Conservation (phyloP, 1,140 invertebrate species). For the Lysiphlebus fabarum region DNA sequence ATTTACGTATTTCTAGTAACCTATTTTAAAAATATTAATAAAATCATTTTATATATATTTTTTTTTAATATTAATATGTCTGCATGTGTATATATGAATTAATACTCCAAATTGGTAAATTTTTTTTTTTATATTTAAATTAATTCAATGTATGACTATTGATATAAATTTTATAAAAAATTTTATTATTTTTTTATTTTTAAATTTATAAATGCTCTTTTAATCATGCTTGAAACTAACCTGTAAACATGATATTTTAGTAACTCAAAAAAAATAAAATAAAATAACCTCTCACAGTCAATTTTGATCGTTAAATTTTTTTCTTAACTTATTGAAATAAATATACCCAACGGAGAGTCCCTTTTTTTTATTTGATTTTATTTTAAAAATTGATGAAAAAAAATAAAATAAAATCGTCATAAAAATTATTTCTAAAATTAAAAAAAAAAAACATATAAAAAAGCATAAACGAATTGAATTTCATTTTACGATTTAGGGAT, state of each 20-base stretch:
- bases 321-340: conserved; percentile 22
- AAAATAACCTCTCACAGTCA: conserved; percentile 10
- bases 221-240: conserved; percentile 16
- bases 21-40: background rate
- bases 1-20: too few relatives aligned
- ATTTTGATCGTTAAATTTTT: conserved; percentile 37
- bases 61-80: background rate
- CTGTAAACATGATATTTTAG: conserved; percentile 38
- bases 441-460: background rate
- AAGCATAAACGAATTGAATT: conserved; percentile 29
- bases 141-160: too few relatives aligned
- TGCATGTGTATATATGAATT: too few relatives aligned
- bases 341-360: background rate
- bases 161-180: too few relatives aligned
- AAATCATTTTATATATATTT: background rate
- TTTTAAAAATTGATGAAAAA: background rate
- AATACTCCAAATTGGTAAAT: too few relatives aligned
- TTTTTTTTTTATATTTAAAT: too few relatives aligned
- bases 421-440: conserved; percentile 7
- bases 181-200: background rate
- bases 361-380: background rate
- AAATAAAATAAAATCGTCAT: background rate
- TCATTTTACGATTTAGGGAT: conserved; percentile 27
- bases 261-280: conserved; percentile 24
- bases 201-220: conserved; percentile 17